Base-by-base conservation (phyloP, 2,888 invertebrate genomes). In the Timandra comae region DNA sequence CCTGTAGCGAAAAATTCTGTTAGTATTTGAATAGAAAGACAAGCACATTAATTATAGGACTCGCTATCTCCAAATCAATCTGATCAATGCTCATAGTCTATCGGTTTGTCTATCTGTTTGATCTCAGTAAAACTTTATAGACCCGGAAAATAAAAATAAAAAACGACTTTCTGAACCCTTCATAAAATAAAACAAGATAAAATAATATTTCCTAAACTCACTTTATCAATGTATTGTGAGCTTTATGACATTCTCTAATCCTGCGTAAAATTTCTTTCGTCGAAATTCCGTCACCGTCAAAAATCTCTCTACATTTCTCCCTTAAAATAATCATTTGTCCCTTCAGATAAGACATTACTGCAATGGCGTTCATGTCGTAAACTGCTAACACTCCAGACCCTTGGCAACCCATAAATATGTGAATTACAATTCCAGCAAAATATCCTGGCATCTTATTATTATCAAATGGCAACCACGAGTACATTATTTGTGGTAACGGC, bases 391-490 rank as follows among this genome's bases (percentile, higher is more conserved):
- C 38, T 7, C 61, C 68, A 9, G 66, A 40, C 1, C 74, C 76
- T 31, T 69, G 62, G 2, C 37, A 46, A 1, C 53, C 50, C 55
- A 76, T 60, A 1, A 49, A 2, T 0, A 67, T 35, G n/a, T 80
- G 71, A 9, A 69, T 20, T 3, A 58, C 11, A 20, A 61, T 35
- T 2, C 63, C 58, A n/a, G 49, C 43, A 1, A 58, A 22, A 43
- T 71, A 78, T 2, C 75, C 80, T 1, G 75, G 69, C 51, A 64
- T 57, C 33, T 56, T 58, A 1, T 47, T 60, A 20, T 63, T 62
- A 41, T 80, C 61, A 38, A 78, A 76, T 0, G 81, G 80, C 35
- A 74, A 72, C 80, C 80, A 80, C 1, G 71, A 69, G 41, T 47
- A 56, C 16, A 78, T 26, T 25, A 80, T 70, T 36, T 68, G 68